A percentile compares a stretch with the other conserved stretches of the same genome.
These are phyloP conservation scores for Drosophila maculinotata DNA, from an alignment of 2,888 invertebrate species.

Conservation along the genomic window DNA sequence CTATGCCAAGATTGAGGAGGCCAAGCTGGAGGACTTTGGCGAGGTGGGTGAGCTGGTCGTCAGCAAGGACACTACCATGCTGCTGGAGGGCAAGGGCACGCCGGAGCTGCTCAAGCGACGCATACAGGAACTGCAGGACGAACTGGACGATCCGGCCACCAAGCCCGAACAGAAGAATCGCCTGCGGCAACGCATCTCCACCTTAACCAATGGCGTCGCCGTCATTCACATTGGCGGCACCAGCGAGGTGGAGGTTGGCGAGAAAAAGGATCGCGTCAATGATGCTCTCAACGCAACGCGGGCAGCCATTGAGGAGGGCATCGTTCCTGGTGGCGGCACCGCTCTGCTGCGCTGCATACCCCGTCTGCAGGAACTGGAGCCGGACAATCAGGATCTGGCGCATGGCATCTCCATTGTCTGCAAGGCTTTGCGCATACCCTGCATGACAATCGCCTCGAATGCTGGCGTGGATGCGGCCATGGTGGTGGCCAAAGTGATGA, in stretches of 20 bases:
- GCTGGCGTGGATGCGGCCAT: constrained; percentile 95
- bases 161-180: constrained; percentile 98
- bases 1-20: constrained; percentile 94
- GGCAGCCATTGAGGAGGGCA: constrained; percentile 98
- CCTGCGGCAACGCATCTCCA: constrained; percentile 94
- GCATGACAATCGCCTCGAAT: constrained; percentile 94
- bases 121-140: constrained; percentile 93
- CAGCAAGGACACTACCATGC: constrained; percentile 96
- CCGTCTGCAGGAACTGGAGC: constrained; percentile 88
- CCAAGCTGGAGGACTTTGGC: constrained; percentile 92
- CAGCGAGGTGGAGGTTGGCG: constrained; percentile 96
- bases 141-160: constrained; percentile 92
- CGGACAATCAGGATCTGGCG: constrained; percentile 75
- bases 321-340: constrained; percentile 97
- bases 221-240: constrained; percentile 94
- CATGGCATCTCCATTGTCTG: constrained; percentile 92
- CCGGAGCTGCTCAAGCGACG: constrained; percentile 92
- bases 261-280: constrained; percentile 97
- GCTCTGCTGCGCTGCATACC: constrained; percentile 94
- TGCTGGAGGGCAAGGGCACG: constrained; percentile 90
- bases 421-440: constrained; percentile 93
- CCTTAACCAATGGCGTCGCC: constrained; percentile 94
- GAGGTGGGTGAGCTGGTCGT: constrained; percentile 94
- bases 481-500: constrained; percentile 96
- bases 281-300: constrained; percentile 97